phyloP scores from a whole-genome alignment of 2,888 invertebrate genomes.

The Balanococcus diminutus region DNA sequence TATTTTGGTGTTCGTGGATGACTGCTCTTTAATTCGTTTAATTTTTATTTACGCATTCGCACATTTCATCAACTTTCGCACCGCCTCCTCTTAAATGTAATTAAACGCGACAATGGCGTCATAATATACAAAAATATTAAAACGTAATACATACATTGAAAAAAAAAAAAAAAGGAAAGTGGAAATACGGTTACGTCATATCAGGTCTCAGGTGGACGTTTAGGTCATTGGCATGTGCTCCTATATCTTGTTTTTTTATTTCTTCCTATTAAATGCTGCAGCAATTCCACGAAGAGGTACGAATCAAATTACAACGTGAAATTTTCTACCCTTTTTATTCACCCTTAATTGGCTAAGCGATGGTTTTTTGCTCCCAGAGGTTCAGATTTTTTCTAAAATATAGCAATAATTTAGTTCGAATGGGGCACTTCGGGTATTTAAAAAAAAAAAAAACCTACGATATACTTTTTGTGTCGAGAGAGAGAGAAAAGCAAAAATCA shows the following conservation, averaged over 20 bases:
- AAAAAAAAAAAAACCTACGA: neutral
- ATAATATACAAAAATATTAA: too few relatives aligned
- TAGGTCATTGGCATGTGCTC: neutral
- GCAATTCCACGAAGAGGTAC: neutral
- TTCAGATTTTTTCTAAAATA: neutral
- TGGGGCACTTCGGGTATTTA: neutral
- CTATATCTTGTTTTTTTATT: neutral
- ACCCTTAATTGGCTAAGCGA: neutral
- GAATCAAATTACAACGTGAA: neutral
- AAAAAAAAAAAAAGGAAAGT: too few relatives aligned
- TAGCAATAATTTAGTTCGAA: neutral
- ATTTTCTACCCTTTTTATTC: neutral
- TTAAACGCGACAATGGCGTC: neutral
- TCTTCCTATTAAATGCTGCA: too few relatives aligned
- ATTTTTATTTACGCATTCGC: neutral
- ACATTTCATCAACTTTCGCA: neutral
- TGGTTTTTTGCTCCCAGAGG: neutral
- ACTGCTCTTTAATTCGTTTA: conserved; percentile 25
- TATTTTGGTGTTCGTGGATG: conserved; percentile 4
- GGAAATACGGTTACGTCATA: neutral
- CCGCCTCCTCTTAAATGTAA: neutral
- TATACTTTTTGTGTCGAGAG: neutral
- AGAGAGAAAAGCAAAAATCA: neutral
- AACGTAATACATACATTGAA: too few relatives aligned
- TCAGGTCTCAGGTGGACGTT: neutral